Evolutionary conservation across 2,888 invertebrate genomes (phyloP), one percentile per base, ranked within the genome.

Genomic region (Athalia rosae): DNA sequence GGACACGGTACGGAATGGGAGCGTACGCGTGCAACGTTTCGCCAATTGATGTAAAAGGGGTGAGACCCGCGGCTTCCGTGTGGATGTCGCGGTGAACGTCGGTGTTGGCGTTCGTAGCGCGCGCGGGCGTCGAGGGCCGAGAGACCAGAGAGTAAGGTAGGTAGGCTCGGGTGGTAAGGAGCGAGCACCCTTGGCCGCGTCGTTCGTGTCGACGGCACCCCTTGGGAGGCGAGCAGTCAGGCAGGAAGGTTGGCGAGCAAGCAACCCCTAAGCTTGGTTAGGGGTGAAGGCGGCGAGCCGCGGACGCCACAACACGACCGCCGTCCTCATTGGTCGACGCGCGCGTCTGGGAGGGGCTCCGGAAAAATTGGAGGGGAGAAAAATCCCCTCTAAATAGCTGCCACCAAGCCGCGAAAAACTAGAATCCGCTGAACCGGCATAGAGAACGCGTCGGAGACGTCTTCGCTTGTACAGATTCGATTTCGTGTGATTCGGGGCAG

Each of bases 301-400:
- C 89, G 86, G 87, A 87, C 89, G 89, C 89, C 89, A 89, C 89
- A 89, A 89, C 89, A 89, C 89, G 87, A 89, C 89, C 89, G 87
- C 89, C 84, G 85, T 87, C 88, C 88, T 87, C 89, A 89, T 88
- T 89, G 89, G 89, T 87, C 88, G 88, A 86, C 85, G 87, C 87
- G 84, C 82, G 81, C 80, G 83, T 82, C 87, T 88, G 88, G 87
- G 89, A 88, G 89, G 89, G 89, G 88, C 89, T 85, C 85, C 84
- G 84, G 85, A 88, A 89, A 89, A 89, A 89, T 86, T 88, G 87
- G 87, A 85, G 88, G 89, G 89, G 88, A 87, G 83, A 88, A 88
- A 89, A 88, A 88, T 87, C 87, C 88, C 89, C 87, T 85, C 88
- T 89, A 89, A 89, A 89, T 89, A 89, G 89, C 88, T 88, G 85